Evolutionary conservation across 1,140 invertebrate species (phyloP).

Genomic region (Leptopilina clavipes): DNA sequence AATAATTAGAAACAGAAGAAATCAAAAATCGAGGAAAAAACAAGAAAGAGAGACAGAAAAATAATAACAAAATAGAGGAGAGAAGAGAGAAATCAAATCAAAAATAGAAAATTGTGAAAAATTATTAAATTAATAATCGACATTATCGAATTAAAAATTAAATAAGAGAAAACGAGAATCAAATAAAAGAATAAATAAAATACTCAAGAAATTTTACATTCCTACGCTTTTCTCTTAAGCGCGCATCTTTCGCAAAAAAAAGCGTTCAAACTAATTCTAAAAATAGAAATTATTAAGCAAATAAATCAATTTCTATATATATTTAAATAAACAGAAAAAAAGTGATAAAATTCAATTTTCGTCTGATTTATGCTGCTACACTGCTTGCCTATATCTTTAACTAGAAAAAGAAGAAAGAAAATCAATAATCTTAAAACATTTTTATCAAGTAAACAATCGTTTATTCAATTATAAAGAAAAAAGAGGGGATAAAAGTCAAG

Average conservation of each 20-base stretch:
- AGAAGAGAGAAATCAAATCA: too few relatives aligned
- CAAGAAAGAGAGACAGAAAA: too few relatives aligned
- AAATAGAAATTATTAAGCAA: not conserved
- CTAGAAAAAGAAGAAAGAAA: not conserved
- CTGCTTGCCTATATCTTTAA: conserved; percentile 5
- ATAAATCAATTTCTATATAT: not conserved
- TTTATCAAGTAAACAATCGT: conserved; percentile 20
- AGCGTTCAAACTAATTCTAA: not conserved
- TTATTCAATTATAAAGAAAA: too few relatives aligned
- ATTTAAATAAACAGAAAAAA: not conserved
- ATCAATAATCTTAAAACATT: not conserved
- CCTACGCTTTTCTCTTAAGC: not conserved
- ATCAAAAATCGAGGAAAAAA: too few relatives aligned
- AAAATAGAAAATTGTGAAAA: too few relatives aligned
- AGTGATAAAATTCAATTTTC: not conserved
- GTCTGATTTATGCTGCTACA: conserved; percentile 17
- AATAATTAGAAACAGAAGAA: too few relatives aligned
- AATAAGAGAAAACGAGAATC: not conserved
- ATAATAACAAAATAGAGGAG: too few relatives aligned
- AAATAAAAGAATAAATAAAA: not conserved
- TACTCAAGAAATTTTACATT: not conserved
- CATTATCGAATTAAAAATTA: not conserved
- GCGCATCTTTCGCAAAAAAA: not conserved
- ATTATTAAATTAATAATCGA: not conserved
- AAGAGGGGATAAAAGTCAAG: too few relatives aligned